These are phyloP conservation scores for Temnothorax nylanderi DNA, from an alignment of 1,140 invertebrate species.

Conservation along the genomic window DNA sequence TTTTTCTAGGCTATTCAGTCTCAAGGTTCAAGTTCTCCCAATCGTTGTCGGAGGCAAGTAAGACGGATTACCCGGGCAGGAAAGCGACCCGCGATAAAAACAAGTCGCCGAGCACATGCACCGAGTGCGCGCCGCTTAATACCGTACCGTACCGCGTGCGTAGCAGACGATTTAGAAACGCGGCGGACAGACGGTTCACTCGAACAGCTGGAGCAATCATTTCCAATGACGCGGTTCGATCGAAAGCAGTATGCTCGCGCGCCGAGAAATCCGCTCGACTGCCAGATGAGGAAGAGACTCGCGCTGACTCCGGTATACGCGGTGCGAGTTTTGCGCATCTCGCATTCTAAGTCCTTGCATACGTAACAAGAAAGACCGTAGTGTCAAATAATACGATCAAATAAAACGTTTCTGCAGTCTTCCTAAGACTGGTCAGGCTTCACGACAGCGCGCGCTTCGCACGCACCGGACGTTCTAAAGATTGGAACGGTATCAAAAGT, in stretches of 20 bases:
- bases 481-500: background rate
- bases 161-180: constrained; percentile 51
- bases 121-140: constrained; percentile 22
- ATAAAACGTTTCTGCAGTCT: background rate
- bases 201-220: constrained; percentile 77
- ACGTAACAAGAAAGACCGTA: constrained; percentile 8
- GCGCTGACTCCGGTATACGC: background rate
- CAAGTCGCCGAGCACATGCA: constrained; percentile 14
- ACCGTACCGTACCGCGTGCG: background rate
- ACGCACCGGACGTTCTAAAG: background rate
- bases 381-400: background rate
- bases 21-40: background rate
- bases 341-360: background rate
- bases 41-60: constrained; percentile 22
- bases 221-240: constrained; percentile 78
- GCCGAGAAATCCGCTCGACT: constrained; percentile 44
- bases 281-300: background rate
- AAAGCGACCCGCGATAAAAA: constrained; percentile 19
- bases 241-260: constrained; percentile 69
- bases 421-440: background rate
- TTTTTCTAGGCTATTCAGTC: constrained; percentile 26
- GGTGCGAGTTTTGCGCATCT: background rate
- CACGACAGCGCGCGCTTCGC: background rate
- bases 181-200: constrained; percentile 67
- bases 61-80: constrained; percentile 28